Evolutionary conservation across 2,113 vertebrate species (phyloP).

Genomic region (Lophura nycthemera): DNA sequence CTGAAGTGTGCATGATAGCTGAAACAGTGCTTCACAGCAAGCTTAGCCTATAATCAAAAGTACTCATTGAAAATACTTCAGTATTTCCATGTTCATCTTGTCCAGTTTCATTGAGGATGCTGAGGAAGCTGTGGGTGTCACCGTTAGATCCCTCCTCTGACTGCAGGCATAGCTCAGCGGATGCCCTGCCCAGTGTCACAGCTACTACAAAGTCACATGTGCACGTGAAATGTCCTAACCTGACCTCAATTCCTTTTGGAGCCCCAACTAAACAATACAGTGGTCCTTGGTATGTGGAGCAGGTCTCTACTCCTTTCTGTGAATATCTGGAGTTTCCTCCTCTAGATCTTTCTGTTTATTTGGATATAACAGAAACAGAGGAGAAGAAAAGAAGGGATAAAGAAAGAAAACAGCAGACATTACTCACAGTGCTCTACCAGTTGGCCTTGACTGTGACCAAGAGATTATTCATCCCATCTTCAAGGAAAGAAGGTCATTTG

Average conservation of each 20-base stretch:
- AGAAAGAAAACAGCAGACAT: not conserved
- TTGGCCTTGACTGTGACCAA: not conserved
- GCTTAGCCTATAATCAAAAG: not conserved
- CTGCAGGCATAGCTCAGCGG: not conserved
- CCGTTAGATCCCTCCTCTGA: slow-evolving; percentile 19
- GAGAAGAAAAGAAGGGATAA: not conserved
- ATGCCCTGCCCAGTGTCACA: not conserved
- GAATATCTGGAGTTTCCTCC: not conserved
- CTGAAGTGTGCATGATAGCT: not conserved
- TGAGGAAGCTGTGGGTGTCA: not conserved
- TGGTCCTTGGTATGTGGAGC: not conserved
- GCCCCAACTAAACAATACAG: not conserved
- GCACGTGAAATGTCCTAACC: not conserved
- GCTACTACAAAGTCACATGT: not conserved
- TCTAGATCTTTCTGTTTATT: not conserved
- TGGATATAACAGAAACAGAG: not conserved
- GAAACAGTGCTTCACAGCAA: not conserved
- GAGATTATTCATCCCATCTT: not conserved
- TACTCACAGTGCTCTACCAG: not conserved
- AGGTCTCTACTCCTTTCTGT: not conserved
- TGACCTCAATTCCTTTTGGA: not conserved
- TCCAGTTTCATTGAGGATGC: not conserved
- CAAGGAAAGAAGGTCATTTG: not conserved
- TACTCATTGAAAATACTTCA: not conserved
- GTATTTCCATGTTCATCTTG: not conserved